These are phyloP conservation scores for Megaceryle alcyon DNA, from an alignment of 2,797 vertebrate species.

Conservation along the genomic window DNA sequence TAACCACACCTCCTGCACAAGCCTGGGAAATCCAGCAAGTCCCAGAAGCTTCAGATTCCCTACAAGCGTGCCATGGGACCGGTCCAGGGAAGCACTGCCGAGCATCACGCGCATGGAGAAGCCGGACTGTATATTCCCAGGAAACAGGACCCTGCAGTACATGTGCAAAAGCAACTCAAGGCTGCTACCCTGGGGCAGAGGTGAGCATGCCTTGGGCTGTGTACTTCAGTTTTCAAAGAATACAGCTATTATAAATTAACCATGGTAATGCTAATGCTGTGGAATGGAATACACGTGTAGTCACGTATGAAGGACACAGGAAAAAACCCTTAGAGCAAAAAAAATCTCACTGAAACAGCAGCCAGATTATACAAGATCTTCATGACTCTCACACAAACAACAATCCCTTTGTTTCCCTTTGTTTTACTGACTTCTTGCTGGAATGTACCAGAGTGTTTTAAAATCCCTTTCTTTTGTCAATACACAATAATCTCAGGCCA, in stretches of 20 bases:
- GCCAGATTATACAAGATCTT: background rate
- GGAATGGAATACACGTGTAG: background rate
- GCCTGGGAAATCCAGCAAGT: background rate
- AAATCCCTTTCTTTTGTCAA: background rate
- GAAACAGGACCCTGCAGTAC: fast-evolving
- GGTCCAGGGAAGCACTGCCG: background rate
- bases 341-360: background rate
- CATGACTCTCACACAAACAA: background rate
- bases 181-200: background rate
- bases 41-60: background rate
- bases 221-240: background rate
- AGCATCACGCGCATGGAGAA: fast-evolving
- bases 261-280: fast-evolving
- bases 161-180: background rate
- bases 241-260: background rate
- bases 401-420: background rate
- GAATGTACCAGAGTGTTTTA: background rate
- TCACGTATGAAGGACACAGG: background rate
- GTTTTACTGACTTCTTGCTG: background rate
- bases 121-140: background rate
- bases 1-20: background rate
- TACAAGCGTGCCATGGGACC: background rate
- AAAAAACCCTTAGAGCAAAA: background rate
- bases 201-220: no score
- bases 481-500: background rate